A percentile compares a stretch with the other conserved stretches of the same genome.
Evolutionary conservation across 2,888 invertebrate genomes (phyloP).

Genomic region (Apodemia zela): DNA sequence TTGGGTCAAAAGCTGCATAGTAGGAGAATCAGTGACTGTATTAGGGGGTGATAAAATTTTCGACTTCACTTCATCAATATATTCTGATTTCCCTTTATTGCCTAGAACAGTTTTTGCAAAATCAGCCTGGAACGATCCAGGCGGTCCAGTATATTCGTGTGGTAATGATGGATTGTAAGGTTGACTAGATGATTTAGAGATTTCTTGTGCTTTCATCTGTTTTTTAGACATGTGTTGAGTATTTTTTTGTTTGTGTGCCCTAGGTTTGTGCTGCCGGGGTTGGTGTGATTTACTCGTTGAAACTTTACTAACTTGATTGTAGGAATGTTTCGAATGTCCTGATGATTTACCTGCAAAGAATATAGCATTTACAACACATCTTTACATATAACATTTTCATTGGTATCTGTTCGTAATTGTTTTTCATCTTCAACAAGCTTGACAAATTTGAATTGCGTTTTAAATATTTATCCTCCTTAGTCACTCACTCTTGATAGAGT

Average conservation of each 20-base stretch:
- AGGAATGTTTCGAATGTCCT: slow-evolving; percentile 73
- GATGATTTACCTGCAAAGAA: slow-evolving; percentile 64
- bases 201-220: slow-evolving; percentile 56
- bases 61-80: slow-evolving; percentile 55
- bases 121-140: slow-evolving; percentile 70
- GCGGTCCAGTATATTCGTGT: slow-evolving; percentile 59
- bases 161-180: slow-evolving; percentile 53
- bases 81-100: slow-evolving; percentile 57
- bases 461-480: too few relatives aligned
- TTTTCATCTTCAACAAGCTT: too few relatives aligned
- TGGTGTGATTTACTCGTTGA: slow-evolving; percentile 70
- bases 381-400: too few relatives aligned
- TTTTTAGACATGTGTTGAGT: slow-evolving; percentile 40
- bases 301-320: slow-evolving; percentile 77
- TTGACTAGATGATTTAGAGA: slow-evolving; percentile 51
- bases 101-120: slow-evolving; percentile 69
- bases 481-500: too few relatives aligned
- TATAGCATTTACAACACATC: not conserved
- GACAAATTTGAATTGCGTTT: too few relatives aligned
- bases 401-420: too few relatives aligned
- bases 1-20: slow-evolving; percentile 63
- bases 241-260: slow-evolving; percentile 47
- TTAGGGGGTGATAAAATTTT: slow-evolving; percentile 56
- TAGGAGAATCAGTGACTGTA: slow-evolving; percentile 59
- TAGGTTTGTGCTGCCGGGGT: slow-evolving; percentile 53